Evolutionary conservation across 2,113 vertebrate species (phyloP).

Genomic region (Plectropomus leopardus): DNA sequence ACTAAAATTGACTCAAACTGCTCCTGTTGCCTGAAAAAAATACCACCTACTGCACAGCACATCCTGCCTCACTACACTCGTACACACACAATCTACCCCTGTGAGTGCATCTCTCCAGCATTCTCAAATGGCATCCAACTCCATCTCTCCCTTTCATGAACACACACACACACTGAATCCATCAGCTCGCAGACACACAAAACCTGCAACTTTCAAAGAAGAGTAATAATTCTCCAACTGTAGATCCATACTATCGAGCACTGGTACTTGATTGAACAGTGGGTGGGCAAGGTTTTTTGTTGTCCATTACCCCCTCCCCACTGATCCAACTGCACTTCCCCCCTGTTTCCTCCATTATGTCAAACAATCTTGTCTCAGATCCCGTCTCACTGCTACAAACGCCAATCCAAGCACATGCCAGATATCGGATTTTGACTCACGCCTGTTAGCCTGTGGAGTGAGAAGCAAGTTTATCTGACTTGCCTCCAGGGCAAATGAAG

Average conservation of each 20-base stretch:
- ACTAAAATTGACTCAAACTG: slow-evolving; percentile 43
- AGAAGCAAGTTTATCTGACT: slow-evolving; percentile 60
- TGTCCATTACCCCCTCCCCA: slow-evolving; percentile 33
- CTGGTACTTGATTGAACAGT: slow-evolving; percentile 36
- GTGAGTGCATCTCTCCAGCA: background rate
- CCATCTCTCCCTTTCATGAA: background rate
- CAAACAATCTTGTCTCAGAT: slow-evolving; percentile 68
- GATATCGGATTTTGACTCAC: slow-evolving; percentile 62
- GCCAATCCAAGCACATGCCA: slow-evolving; percentile 47
- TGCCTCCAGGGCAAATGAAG: slow-evolving; percentile 62
- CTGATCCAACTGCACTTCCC: slow-evolving; percentile 48
- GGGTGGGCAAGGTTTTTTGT: slow-evolving; percentile 41
- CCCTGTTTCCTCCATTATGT: slow-evolving; percentile 62
- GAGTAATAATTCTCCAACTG: slow-evolving; percentile 24
- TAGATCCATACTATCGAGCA: slow-evolving; percentile 60
- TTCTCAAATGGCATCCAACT: background rate
- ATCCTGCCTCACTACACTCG: background rate
- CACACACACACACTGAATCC: slow-evolving; percentile 14
- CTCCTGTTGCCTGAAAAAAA: slow-evolving; percentile 37
- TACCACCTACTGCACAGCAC: background rate
- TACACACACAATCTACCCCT: background rate
- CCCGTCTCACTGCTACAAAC: slow-evolving; percentile 45
- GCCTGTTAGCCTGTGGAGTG: slow-evolving; percentile 48
- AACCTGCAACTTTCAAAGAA: slow-evolving; percentile 8
- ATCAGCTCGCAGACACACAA: slow-evolving; percentile 6